Evolutionary conservation across 2,888 invertebrate species (phyloP).

Genomic region (Melolontha melolontha): DNA sequence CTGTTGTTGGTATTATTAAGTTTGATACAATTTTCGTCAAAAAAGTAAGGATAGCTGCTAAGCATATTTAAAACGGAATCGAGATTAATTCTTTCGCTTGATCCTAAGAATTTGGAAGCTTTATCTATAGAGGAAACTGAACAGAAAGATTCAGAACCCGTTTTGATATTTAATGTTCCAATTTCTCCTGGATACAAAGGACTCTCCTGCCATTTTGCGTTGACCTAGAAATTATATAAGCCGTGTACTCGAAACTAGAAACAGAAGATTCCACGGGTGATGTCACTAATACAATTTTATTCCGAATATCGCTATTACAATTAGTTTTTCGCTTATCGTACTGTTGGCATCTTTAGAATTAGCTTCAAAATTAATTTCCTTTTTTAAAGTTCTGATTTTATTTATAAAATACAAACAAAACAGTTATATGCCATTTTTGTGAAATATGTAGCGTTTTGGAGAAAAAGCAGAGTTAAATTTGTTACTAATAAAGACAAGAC

Average conservation of each 20-base stretch:
- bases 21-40: slow-evolving; percentile 13
- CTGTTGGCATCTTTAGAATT: no score
- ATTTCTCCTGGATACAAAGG: slow-evolving; percentile 67
- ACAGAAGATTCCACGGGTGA: no score
- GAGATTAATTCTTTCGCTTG: neutral
- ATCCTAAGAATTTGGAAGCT: slow-evolving; percentile 64
- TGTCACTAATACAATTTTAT: no score
- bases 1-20: neutral
- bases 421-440: no score
- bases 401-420: no score
- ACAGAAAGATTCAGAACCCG: slow-evolving; percentile 70
- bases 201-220: slow-evolving; percentile 65
- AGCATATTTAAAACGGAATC: neutral
- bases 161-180: slow-evolving; percentile 66
- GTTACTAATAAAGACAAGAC: no score
- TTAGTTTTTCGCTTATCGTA: no score
- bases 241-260: no score
- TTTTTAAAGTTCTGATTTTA: neutral
- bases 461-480: no score
- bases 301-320: no score
- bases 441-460: no score
- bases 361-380: no score
- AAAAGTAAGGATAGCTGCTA: slow-evolving; percentile 13
- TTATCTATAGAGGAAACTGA: slow-evolving; percentile 71
- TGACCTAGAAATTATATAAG: slow-evolving; percentile 53